Percentiles rank a stretch among this genome's conserved stretches.
Evolutionary conservation across 2,113 vertebrate genomes (phyloP).

Genomic region (Urocitellus parryii): DNA sequence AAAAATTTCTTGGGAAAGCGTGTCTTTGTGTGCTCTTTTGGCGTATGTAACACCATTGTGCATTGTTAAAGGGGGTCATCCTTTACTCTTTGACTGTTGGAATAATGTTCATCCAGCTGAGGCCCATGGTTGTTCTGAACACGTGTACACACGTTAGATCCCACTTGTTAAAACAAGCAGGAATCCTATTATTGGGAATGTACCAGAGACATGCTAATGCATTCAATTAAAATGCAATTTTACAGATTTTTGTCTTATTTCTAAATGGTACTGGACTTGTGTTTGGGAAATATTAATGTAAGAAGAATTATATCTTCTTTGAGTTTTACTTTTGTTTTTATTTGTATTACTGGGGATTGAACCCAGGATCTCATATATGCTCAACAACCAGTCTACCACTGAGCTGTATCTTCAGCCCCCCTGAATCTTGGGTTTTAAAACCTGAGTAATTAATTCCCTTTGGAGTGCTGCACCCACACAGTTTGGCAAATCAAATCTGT

Average conservation of each 20-base stretch:
- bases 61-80: background rate
- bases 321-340: background rate
- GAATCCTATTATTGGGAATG: background rate
- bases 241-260: background rate
- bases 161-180: background rate
- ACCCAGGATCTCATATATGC: no score
- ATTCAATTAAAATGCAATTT: background rate
- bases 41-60: background rate
- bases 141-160: background rate
- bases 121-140: background rate
- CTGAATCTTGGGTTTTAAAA: background rate
- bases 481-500: constrained; percentile 42
- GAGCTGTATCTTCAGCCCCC: background rate
- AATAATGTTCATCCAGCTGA: background rate
- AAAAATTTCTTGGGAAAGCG: background rate
- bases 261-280: background rate
- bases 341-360: no score
- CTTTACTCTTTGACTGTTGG: background rate
- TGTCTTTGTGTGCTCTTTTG: background rate
- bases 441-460: constrained; percentile 49
- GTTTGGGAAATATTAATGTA: background rate
- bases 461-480: constrained; percentile 42
- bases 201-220: background rate
- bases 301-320: background rate
- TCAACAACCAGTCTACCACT: no score